Conservation (phyloP, 2,113 vertebrate species). For the Pseudorectes ferrugineus region DNA sequence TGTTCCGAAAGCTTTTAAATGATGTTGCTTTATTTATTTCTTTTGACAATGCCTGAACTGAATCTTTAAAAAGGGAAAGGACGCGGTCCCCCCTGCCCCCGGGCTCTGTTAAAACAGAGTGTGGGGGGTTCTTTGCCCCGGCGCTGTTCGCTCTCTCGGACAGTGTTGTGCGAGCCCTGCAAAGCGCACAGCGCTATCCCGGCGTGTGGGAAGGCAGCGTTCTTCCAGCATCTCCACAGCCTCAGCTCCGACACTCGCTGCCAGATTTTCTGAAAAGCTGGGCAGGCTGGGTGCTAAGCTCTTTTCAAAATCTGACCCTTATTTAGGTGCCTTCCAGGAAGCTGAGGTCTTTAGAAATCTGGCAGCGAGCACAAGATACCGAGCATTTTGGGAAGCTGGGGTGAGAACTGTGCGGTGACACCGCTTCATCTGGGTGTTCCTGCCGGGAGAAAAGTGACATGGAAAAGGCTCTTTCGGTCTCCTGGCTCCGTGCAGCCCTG, state of each 20-base stretch:
- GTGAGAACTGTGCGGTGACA: neutral
- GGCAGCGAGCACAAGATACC: neutral
- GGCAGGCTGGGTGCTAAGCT: constrained; percentile 2
- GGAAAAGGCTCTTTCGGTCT: neutral
- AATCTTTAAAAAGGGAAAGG: constrained; percentile 47
- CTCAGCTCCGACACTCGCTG: neutral
- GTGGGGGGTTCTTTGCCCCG: neutral
- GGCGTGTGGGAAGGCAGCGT: neutral
- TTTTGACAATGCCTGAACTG: constrained; percentile 21
- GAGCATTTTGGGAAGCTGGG: neutral
- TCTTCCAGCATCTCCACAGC: neutral
- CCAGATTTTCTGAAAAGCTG: constrained; percentile 36
- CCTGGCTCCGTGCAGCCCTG: neutral
- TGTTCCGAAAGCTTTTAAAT: constrained; percentile 58
- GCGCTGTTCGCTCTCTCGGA: neutral
- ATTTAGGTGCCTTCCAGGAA: constrained; percentile 24
- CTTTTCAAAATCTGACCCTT: constrained; percentile 31
- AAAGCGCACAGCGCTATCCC: neutral
- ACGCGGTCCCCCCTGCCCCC: neutral
- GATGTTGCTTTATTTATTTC: constrained; percentile 52
- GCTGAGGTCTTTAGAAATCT: neutral
- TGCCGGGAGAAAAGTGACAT: neutral
- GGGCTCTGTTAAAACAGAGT: neutral
- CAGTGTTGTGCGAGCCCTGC: neutral
- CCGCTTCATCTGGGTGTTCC: neutral